Base-by-base conservation (phyloP, 2,113 vertebrate genomes). In the Anoplopoma fimbria region DNA sequence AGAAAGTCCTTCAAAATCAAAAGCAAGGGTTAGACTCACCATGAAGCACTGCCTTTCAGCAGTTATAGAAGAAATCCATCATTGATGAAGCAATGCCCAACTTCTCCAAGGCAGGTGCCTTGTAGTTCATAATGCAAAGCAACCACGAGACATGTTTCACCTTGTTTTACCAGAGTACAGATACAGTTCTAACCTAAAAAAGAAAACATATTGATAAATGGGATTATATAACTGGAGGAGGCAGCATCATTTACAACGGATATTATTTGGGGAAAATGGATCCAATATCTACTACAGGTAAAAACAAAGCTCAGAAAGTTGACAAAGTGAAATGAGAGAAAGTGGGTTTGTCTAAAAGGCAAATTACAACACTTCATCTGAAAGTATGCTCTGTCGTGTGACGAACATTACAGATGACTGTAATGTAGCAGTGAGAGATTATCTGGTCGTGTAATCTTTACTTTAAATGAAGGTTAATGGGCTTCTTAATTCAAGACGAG, bases 61-160 rank as follows among this genome's bases (percentile, higher is more conserved):
- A 51, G 40, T 57, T 58, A 25, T 69, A 21, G 33, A 47, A 58
- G 23, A 62, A 73, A 85, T 79, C 65, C 40, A 76, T 87, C 38
- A 81, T 27, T 63, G 74, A 60, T 72, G 53, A 87, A 69, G 38
- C 12, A 40, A 77, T 70, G 65, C 27, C 36, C 9, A 12, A 23
- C 63, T 74, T 81, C 51, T 76, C 40, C 64, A 57, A 27, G 70
- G 64, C 10, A 36, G 40, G 51, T 80, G 53, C 40, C 68, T 77
- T 29, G 73, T 58, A 36, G 49, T 85, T 84, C 60, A 69, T 81
- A 69, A 77, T 72, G 57, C 49, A 70, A 70, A 86, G 85, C 74
- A 90, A 65, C 81, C 60, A 72, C 36, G 36, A 79, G 80, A 58
- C 76, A 82, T 31, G 8, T 62, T 81, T 33, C 68, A 69, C 64